Base-by-base conservation (phyloP, 2,797 vertebrate species). In the Thamnophis elegans region DNA sequence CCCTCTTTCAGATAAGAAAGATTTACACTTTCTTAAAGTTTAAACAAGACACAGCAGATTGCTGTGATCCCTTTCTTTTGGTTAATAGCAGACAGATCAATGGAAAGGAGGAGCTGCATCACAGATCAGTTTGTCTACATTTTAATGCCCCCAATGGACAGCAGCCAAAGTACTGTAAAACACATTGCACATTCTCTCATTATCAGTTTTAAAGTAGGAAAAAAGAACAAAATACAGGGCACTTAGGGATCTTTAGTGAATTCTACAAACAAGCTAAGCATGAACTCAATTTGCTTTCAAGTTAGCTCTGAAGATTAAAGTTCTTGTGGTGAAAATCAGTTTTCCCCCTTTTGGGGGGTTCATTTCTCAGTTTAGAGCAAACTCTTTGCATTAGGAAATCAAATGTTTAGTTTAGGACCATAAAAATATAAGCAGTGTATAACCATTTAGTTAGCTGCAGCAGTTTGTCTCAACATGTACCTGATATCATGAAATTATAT, bases 81-180 rank as follows among this genome's bases (percentile, higher is more conserved):
- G 36, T 82, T 53, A 60, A 42, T 11, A 87, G 26, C 56, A 89
- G 65, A 42, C 85, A 90, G 11, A 88, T 78, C 5, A 88, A 62
- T 47, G 56, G n/a, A 88, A 93, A 90, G n/a, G 28, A 28, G 51
- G 25, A 82, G 11, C 2, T 25, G 25, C 25, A 58, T 22, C 89
- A 88, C 55, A 42, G 13, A 32, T 25, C 56, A 60, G 20, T 82
- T 82, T n/a, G 1, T 60, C 22, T 82, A 8, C 82, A 62, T 28
- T 92, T 92, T 88, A 82, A 88, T 88, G n/a, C 60, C 26, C n/a
- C 22, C 14, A 47, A 85, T 55, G 68, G 32, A 89, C n/a, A 55
- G 32, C 16, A 92, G n/a, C 58, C 26, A 90, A 87, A 90, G 9
- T 68, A 62, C 60, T 28, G 60, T 62, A n/a, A 62, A 65, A 42